These are phyloP conservation scores for Zygogramma bicolorata DNA, from an alignment of 2,888 invertebrate genomes.

Conservation along the genomic window DNA sequence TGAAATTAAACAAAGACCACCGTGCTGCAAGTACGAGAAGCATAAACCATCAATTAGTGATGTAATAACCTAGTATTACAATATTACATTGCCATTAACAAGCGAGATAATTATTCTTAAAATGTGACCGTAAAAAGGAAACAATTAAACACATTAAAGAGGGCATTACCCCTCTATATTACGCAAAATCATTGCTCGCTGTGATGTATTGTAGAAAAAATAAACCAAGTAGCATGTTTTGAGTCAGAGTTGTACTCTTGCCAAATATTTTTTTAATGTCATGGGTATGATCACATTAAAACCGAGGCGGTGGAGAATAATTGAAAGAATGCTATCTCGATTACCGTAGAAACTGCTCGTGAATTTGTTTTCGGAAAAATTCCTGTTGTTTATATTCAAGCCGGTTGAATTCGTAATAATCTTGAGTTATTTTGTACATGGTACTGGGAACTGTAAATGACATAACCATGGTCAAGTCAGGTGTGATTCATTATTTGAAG, in stretches of 20 bases:
- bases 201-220: slow-evolving; percentile 31
- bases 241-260: not conserved
- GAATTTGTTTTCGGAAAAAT: not conserved
- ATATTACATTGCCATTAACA: not conserved
- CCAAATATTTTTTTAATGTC: not conserved
- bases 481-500: not conserved
- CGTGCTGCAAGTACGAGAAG: not conserved
- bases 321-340: not conserved
- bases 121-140: slow-evolving; percentile 48
- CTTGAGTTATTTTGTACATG: not conserved
- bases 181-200: slow-evolving; percentile 48
- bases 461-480: not conserved
- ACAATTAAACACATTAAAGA: slow-evolving; percentile 51
- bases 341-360: not conserved
- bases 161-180: slow-evolving; percentile 51
- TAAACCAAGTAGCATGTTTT: slow-evolving; percentile 1
- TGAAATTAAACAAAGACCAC: not conserved
- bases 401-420: not conserved
- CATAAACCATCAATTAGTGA: slow-evolving; percentile 19
- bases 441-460: not conserved
- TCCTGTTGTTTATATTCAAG: not conserved
- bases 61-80: not conserved
- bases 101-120: slow-evolving; percentile 36
- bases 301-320: not conserved
- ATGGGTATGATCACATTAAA: not conserved